Conservation (phyloP, 1,140 invertebrate species). For the Leptinotarsa texana region DNA sequence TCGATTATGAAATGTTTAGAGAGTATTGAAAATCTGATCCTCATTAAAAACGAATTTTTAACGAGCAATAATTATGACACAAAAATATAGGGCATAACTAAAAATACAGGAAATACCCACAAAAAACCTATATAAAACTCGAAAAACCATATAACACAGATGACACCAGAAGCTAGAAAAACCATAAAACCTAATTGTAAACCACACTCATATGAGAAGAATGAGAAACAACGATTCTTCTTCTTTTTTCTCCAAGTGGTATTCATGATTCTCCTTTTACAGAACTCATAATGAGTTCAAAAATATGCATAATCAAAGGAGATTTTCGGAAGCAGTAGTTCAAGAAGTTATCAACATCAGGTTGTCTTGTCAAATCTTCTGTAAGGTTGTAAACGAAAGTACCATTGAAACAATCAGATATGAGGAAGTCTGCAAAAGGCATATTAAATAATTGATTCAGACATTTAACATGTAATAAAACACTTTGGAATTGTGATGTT, state of each 20-base stretch:
- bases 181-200: too few species aligned
- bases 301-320: conserved; percentile 30
- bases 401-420: conserved; percentile 69
- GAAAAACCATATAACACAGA: too few species aligned
- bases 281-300: conserved; percentile 32
- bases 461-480: conserved; percentile 63
- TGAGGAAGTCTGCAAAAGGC: conserved; percentile 60
- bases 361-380: conserved; percentile 43
- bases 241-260: background rate
- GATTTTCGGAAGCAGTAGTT: conserved; percentile 34
- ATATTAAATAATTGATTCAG: conserved; percentile 68
- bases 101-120: too few species aligned
- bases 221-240: background rate
- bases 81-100: too few species aligned
- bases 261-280: background rate
- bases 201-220: too few species aligned
- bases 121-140: too few species aligned
- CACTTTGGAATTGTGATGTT: conserved; percentile 75
- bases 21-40: too few species aligned
- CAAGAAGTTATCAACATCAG: conserved; percentile 40
- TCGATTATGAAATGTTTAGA: too few species aligned
- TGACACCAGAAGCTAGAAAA: too few species aligned
- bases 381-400: conserved; percentile 74
- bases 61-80: too few species aligned
- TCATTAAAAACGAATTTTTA: too few species aligned